Conservation (phyloP, 2,888 invertebrate genomes). For the Drosophila affinis region DNA sequence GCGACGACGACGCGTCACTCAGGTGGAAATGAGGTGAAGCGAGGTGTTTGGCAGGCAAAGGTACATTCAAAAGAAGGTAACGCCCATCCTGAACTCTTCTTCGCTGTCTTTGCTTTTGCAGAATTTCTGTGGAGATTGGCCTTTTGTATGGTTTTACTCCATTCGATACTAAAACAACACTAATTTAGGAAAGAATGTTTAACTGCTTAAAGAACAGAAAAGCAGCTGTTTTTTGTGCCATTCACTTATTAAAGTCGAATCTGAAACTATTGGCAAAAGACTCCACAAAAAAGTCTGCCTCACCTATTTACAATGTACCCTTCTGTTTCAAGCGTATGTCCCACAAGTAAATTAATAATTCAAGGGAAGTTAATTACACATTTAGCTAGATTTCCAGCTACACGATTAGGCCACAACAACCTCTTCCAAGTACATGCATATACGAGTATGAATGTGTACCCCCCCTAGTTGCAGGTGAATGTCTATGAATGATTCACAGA, state of each 20-base stretch:
- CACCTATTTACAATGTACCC: background rate
- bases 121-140: no score
- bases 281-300: background rate
- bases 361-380: conserved; percentile 53
- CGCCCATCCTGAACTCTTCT: no score
- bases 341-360: conserved; percentile 19
- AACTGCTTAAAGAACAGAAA: no score
- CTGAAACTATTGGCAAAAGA: no score
- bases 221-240: no score
- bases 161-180: no score
- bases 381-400: conserved; percentile 41
- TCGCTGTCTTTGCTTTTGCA: no score
- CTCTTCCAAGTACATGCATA: background rate
- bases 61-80: background rate
- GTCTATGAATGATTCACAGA: conserved; percentile 37
- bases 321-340: background rate
- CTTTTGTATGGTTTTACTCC: no score
- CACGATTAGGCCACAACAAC: background rate
- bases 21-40: conserved; percentile 10
- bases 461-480: conserved; percentile 16
- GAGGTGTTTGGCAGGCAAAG: conserved; percentile 12
- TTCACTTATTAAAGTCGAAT: no score
- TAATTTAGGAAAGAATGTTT: no score
- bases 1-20: background rate
- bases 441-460: background rate